Evolutionary conservation across 53 echinoderm and acorn worm genomes (phyloP).

Genomic region (Crossaster papposus): DNA sequence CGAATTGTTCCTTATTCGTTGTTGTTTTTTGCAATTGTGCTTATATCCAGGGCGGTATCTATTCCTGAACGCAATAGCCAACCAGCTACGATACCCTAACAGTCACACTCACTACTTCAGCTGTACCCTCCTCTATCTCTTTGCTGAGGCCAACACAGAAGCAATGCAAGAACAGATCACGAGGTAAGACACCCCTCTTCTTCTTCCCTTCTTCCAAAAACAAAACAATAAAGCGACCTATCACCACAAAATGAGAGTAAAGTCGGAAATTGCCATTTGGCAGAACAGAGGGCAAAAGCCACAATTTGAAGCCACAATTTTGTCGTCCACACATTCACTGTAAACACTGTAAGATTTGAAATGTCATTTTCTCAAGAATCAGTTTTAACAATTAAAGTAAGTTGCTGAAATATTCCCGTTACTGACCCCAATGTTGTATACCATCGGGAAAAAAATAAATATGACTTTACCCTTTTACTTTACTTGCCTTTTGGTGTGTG

Average conservation of each 20-base stretch:
- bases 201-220: too few species aligned
- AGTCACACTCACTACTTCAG: constrained; percentile 99
- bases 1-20: background rate
- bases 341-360: too few species aligned
- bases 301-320: too few species aligned
- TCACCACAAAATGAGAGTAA: too few species aligned
- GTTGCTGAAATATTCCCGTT: too few species aligned
- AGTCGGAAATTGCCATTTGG: too few species aligned
- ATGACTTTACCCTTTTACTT: background rate
- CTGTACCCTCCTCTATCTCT: constrained; percentile 95
- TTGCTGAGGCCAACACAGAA: constrained; percentile 98
- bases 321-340: background rate
- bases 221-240: too few species aligned
- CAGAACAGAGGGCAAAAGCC: too few species aligned
- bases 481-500: background rate
- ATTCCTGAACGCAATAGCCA: constrained; percentile 99
- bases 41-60: constrained; percentile 91
- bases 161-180: constrained; percentile 99
- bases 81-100: constrained; percentile 98
- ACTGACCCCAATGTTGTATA: too few species aligned
- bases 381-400: too few species aligned
- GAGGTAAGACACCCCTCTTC: constrained; percentile 60
- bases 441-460: background rate
- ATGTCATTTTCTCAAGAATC: too few species aligned
- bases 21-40: background rate